These are phyloP conservation scores for Andrena minutula DNA, from an alignment of 2,888 invertebrate genomes.

Conservation along the genomic window DNA sequence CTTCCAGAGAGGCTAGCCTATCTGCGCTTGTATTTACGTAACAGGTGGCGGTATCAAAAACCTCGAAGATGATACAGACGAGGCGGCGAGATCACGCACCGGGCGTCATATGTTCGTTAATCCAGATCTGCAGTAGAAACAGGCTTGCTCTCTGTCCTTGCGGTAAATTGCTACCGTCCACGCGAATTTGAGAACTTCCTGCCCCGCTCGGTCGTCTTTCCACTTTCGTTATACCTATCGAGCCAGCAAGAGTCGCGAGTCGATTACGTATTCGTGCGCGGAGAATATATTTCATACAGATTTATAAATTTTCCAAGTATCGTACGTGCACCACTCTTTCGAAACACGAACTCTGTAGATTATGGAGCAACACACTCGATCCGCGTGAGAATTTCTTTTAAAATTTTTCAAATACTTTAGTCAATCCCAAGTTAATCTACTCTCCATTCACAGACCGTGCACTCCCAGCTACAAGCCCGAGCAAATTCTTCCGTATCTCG, in stretches of 20 bases:
- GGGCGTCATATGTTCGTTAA: conserved; percentile 55
- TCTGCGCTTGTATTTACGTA: conserved; percentile 72
- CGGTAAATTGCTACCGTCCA: conserved; percentile 10
- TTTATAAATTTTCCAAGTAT: too few relatives aligned
- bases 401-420: too few relatives aligned
- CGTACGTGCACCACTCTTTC: too few relatives aligned
- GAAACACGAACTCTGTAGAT: too few relatives aligned
- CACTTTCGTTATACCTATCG: neutral
- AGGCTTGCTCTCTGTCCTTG: neutral
- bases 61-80: conserved; percentile 44
- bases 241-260: neutral
- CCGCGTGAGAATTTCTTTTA: too few relatives aligned
- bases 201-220: conserved; percentile 4
- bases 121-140: conserved; percentile 26
- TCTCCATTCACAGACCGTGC: too few relatives aligned
- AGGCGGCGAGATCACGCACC: conserved; percentile 14
- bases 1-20: conserved; percentile 39
- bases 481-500: too few relatives aligned
- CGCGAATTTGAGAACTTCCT: conserved; percentile 5
- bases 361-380: too few relatives aligned
- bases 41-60: conserved; percentile 73
- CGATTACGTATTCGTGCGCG: too few relatives aligned
- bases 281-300: too few relatives aligned
- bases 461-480: too few relatives aligned
- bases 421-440: too few relatives aligned